Percentiles rank a stretch among this genome's conserved stretches.
Conservation (phyloP, 2,797 vertebrate species). For the Bucorvus abyssinicus region DNA sequence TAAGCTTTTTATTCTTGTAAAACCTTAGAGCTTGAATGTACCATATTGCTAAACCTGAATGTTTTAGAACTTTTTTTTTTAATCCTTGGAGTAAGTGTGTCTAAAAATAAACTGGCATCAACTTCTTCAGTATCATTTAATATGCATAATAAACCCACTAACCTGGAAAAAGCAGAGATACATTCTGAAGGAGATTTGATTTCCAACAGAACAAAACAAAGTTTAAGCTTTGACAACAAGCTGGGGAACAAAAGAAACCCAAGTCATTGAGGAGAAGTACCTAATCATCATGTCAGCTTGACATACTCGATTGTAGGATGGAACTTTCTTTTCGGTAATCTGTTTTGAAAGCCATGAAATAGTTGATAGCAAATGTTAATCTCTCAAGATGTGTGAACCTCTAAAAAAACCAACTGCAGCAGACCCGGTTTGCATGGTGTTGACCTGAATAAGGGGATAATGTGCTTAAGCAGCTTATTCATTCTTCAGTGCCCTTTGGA, state of each 20-base stretch:
- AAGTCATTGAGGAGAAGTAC: constrained; percentile 34
- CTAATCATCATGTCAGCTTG: constrained; percentile 54
- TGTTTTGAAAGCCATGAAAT: constrained; percentile 63
- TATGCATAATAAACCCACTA: background rate
- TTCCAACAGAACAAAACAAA: constrained; percentile 36
- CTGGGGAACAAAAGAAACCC: constrained; percentile 22
- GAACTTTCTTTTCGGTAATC: background rate
- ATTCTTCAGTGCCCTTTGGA: constrained; percentile 50
- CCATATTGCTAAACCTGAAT: background rate
- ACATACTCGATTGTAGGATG: background rate
- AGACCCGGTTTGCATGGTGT: constrained; percentile 34
- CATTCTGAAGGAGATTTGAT: background rate
- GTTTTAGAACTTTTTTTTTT: background rate
- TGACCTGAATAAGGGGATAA: constrained; percentile 69
- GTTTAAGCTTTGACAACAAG: constrained; percentile 39
- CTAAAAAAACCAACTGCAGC: background rate
- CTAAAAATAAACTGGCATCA: background rate
- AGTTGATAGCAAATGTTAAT: constrained; percentile 61
- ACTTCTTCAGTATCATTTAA: background rate
- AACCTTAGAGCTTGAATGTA: background rate
- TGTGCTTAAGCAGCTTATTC: constrained; percentile 63
- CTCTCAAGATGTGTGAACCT: constrained; percentile 57
- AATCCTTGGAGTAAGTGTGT: background rate
- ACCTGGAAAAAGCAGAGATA: background rate
- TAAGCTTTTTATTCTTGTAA: background rate